A percentile compares a stretch with the other conserved stretches of the same genome.
These are phyloP conservation scores for Drosophila ogumai DNA, from an alignment of 1,140 invertebrate species.

Conservation along the genomic window DNA sequence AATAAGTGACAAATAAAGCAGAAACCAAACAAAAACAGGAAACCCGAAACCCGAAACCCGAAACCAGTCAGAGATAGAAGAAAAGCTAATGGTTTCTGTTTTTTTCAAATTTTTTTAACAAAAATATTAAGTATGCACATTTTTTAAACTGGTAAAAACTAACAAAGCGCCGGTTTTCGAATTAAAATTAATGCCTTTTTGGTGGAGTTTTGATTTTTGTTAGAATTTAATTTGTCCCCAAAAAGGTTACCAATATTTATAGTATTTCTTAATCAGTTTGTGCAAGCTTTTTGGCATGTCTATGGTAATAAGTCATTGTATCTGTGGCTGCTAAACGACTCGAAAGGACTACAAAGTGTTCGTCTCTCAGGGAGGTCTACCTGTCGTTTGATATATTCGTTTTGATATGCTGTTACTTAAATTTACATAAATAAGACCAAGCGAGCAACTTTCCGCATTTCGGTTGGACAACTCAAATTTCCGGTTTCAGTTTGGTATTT, in stretches of 20 bases:
- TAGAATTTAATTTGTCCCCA: too few species aligned
- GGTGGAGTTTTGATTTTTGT: too few species aligned
- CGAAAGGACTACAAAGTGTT: background rate
- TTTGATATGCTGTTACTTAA: background rate
- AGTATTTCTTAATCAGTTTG: too few species aligned
- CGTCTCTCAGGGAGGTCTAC: background rate
- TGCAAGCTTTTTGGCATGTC: background rate
- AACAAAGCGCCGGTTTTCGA: too few species aligned
- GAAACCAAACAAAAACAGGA: slow-evolving; percentile 16
- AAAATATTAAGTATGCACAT: too few species aligned
- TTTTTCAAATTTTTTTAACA: too few species aligned
- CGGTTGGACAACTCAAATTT: slow-evolving; percentile 27
- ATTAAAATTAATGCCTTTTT: too few species aligned
- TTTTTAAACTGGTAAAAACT: too few species aligned
- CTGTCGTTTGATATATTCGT: slow-evolving; percentile 9
- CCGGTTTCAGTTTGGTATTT: slow-evolving; percentile 10
- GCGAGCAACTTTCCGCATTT: slow-evolving; percentile 18
- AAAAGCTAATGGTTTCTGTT: too few species aligned
- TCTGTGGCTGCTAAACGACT: background rate
- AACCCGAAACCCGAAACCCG: slow-evolving; percentile 8
- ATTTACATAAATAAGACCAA: slow-evolving; percentile 16
- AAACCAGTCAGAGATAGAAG: slow-evolving; percentile 2
- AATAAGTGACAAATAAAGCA: slow-evolving; percentile 30
- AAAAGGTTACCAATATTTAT: too few species aligned
- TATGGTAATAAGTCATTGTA: background rate